Percentiles rank a stretch among this genome's conserved stretches.
phyloP scores from a whole-genome alignment of 2,113 vertebrate genomes.

The Pteronura brasiliensis region DNA sequence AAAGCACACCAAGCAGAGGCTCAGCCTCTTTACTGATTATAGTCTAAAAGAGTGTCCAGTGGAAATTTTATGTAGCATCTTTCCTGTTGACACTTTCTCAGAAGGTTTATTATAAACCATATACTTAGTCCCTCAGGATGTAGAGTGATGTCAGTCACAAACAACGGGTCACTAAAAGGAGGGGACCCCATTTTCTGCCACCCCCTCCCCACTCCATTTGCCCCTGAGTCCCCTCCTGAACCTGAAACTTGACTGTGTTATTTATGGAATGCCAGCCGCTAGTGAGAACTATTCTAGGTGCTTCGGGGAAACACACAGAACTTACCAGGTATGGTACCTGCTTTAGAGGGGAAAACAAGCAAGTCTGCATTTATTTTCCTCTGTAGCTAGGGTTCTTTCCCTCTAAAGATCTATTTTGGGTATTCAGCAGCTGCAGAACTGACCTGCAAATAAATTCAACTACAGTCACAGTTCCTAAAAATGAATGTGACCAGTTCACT shows the following conservation, averaged over 20 bases:
- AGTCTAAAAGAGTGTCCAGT: neutral
- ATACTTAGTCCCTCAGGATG: neutral
- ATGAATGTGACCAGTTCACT: constrained; percentile 14
- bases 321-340: neutral
- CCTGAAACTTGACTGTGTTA: neutral
- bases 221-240: neutral
- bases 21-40: neutral
- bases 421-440: constrained; percentile 3
- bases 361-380: neutral
- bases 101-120: neutral
- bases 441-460: constrained; percentile 62
- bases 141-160: neutral
- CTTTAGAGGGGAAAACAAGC: constrained; percentile 26
- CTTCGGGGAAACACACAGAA: neutral
- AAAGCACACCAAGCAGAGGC: neutral
- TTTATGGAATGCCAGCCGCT: neutral
- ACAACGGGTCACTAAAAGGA: neutral
- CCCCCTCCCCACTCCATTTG: neutral
- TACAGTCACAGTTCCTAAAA: constrained; percentile 39
- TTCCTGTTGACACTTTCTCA: neutral
- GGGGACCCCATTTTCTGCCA: neutral
- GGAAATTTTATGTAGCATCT: neutral
- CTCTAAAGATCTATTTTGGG: constrained; percentile 34
- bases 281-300: neutral
- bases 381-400: neutral